These are phyloP conservation scores for Diarsia mendica DNA, from an alignment of 2,888 invertebrate species.

Conservation along the genomic window DNA sequence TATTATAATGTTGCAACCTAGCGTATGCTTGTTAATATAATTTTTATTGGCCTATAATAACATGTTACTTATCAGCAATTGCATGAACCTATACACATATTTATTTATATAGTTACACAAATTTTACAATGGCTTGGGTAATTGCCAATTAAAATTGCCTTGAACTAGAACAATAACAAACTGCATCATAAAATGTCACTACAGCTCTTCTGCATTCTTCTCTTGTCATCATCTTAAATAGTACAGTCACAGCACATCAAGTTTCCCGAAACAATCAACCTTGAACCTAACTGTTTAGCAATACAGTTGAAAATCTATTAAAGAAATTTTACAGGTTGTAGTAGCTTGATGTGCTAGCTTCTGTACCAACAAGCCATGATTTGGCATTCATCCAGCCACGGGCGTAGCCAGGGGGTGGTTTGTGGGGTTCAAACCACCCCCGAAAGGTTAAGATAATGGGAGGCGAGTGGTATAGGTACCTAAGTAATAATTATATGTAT, in stretches of 20 bases:
- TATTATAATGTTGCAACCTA: no score
- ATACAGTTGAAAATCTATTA: no score
- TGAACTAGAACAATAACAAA: constrained; percentile 26
- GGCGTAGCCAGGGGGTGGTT: no score
- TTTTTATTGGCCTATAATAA: background rate
- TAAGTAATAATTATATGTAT: no score
- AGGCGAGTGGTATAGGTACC: no score
- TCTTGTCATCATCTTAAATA: constrained; percentile 1
- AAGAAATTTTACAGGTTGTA: no score
- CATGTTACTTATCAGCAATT: constrained; percentile 2
- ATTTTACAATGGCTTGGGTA: constrained; percentile 17
- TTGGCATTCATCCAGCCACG: constrained; percentile 14
- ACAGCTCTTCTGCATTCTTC: constrained; percentile 15
- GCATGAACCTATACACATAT: background rate
- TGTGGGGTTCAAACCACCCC: no score
- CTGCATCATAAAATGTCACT: background rate
- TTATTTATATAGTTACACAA: background rate
- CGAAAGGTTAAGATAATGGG: no score
- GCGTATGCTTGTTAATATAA: background rate
- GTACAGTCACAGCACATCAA: no score
- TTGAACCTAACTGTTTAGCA: no score
- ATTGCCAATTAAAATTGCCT: constrained; percentile 42
- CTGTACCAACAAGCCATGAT: background rate
- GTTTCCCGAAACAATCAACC: no score
- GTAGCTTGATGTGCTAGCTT: no score